phyloP scores from a whole-genome alignment of 2,113 vertebrate species.

The Macaca mulatta region DNA sequence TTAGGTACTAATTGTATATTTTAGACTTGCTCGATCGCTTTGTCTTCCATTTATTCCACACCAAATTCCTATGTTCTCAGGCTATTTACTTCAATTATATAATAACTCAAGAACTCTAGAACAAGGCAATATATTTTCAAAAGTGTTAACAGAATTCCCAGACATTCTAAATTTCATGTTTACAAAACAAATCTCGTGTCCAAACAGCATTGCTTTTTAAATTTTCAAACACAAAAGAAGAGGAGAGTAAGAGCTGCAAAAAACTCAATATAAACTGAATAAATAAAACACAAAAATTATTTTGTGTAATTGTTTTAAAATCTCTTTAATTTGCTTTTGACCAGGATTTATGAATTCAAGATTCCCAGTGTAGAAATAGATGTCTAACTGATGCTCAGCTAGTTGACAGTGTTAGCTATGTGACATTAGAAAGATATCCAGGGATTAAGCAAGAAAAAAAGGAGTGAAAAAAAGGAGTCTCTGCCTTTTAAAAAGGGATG shows the following conservation, averaged over 20 bases:
- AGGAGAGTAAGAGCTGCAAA: background rate
- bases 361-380: background rate
- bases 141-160: background rate
- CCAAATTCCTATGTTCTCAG: background rate
- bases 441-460: background rate
- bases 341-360: background rate
- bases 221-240: slow-evolving; percentile 4
- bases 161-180: background rate
- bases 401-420: background rate
- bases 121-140: background rate
- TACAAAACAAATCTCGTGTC: background rate
- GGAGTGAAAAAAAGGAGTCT: background rate
- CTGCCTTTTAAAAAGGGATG: background rate
- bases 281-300: background rate
- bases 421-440: background rate
- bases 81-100: background rate
- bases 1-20: slow-evolving; percentile 1
- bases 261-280: background rate
- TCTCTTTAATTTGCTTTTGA: background rate
- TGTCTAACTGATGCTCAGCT: background rate
- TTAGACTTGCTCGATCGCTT: background rate
- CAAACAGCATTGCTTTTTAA: background rate
- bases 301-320: background rate
- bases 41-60: background rate
- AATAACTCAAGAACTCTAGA: background rate